Conservation (phyloP, 2,888 invertebrate species). For the Calameuta pallipes region DNA sequence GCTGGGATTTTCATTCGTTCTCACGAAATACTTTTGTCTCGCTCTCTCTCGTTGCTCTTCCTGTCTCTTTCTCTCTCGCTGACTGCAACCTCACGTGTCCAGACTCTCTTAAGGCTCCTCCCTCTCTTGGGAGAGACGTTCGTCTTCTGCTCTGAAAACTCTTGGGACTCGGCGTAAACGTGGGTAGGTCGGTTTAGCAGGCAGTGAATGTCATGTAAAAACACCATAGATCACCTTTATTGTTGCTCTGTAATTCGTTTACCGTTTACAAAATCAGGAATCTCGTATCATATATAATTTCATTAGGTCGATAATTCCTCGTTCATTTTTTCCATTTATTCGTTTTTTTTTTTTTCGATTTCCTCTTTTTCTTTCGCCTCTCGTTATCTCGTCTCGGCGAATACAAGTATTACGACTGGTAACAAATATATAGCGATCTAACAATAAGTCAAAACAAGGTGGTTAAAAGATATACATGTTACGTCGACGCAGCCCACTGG, state of each 20-base stretch:
- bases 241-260: conserved; percentile 45
- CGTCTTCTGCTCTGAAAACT: background rate
- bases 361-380: background rate
- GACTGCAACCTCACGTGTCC: background rate
- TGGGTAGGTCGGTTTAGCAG: background rate
- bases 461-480: background rate
- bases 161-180: background rate
- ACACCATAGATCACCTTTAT: conserved; percentile 43
- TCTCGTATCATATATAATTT: conserved; percentile 31
- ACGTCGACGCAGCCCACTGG: background rate
- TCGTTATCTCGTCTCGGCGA: background rate
- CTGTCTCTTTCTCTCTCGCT: background rate
- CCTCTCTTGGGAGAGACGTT: background rate
- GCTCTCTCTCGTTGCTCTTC: background rate
- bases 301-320: background rate
- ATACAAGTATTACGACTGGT: background rate
- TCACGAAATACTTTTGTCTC: background rate
- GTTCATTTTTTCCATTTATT: background rate
- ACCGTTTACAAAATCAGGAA: conserved; percentile 57
- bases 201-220: background rate
- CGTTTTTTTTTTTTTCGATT: background rate
- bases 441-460: background rate
- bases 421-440: background rate
- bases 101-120: background rate
- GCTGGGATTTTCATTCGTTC: background rate